Percentiles rank a stretch among this genome's conserved stretches.
Conservation (phyloP, 1,140 invertebrate species). For the Anoplolepis gracilipes region DNA sequence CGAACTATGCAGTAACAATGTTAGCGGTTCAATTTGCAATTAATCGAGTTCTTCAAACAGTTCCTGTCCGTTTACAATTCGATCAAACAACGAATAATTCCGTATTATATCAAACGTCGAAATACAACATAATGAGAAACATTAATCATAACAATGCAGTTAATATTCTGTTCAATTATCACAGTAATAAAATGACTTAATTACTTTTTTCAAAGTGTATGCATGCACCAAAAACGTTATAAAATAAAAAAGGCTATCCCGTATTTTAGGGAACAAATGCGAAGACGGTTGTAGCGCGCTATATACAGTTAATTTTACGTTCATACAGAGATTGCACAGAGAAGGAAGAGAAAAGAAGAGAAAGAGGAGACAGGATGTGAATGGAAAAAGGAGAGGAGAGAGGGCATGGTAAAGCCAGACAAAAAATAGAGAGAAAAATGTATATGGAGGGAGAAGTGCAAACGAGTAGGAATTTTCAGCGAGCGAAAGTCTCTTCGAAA, state of each 20-base stretch:
- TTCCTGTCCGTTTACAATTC: slow-evolving; percentile 1
- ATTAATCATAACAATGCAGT: neutral
- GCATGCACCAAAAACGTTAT: neutral
- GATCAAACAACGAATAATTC: slow-evolving; percentile 18
- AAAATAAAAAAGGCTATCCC: neutral
- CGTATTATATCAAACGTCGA: slow-evolving; percentile 19
- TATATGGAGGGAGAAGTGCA: slow-evolving; percentile 64
- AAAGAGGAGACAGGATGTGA: neutral
- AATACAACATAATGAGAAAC: slow-evolving; percentile 26
- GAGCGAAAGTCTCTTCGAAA: slow-evolving; percentile 71
- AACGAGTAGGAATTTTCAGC: slow-evolving; percentile 74
- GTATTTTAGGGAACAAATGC: neutral
- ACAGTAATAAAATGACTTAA: slow-evolving; percentile 9
- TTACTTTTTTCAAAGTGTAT: neutral
- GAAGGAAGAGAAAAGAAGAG: neutral
- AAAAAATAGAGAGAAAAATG: slow-evolving; percentile 55
- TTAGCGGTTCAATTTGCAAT: slow-evolving; percentile 62
- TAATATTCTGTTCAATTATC: slow-evolving; percentile 17
- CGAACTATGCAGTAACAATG: slow-evolving; percentile 30
- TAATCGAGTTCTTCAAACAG: slow-evolving; percentile 39
- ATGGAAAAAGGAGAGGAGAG: neutral
- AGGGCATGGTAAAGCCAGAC: slow-evolving; percentile 39
- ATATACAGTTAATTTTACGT: slow-evolving; percentile 70
- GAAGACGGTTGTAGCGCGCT: slow-evolving; percentile 29
- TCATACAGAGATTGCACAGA: slow-evolving; percentile 48